Percentiles rank a stretch among this genome's conserved stretches.
phyloP scores from a whole-genome alignment of 35 echinoderm and acorn worm genomes.

The Stichopus chloronotus region DNA sequence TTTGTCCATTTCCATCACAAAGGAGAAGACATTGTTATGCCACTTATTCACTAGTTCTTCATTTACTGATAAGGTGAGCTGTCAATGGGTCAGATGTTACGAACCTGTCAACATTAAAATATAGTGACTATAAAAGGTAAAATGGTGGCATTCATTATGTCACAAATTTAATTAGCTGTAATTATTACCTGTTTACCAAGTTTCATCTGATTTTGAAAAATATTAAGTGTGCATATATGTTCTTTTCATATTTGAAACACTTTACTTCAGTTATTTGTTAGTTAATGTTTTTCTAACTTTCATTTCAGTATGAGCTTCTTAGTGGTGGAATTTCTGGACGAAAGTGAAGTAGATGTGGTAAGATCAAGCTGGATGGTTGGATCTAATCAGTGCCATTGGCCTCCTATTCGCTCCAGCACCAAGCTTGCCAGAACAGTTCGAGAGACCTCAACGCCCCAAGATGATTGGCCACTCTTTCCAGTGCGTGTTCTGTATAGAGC shows the following conservation, averaged over 20 bases:
- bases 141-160: no score
- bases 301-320: constrained; percentile 7
- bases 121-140: no score
- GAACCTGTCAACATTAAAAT: no score
- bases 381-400: background rate
- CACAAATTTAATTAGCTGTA: no score
- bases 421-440: background rate
- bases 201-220: no score
- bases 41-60: background rate
- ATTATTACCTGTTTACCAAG: no score
- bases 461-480: background rate
- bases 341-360: constrained; percentile 3
- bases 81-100: no score
- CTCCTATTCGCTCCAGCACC: background rate
- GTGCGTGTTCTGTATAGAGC: background rate
- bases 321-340: constrained; percentile 14
- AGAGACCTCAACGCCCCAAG: background rate
- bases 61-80: background rate
- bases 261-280: no score
- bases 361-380: background rate
- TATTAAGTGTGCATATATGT: no score
- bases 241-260: no score
- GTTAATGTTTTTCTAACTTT: background rate
- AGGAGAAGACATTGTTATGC: background rate
- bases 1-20: background rate